phyloP scores from a whole-genome alignment of 2,113 vertebrate species.

The Antechinus stuartii region DNA sequence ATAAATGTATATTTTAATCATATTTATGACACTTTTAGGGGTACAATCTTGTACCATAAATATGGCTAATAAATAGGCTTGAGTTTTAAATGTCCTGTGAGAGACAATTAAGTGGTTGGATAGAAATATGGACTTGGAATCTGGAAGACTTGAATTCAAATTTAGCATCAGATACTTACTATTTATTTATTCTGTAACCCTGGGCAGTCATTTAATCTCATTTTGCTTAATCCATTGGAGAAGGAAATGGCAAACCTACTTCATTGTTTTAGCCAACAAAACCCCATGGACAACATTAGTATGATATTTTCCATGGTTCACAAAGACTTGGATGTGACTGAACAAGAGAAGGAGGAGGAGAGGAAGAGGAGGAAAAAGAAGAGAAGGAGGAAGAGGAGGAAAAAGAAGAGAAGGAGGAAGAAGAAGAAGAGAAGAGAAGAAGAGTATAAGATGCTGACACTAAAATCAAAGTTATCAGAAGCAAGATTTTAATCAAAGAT shows the following conservation, averaged over 20 bases:
- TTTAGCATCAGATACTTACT: neutral
- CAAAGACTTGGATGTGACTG: neutral
- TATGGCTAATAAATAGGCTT: neutral
- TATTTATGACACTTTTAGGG: slow-evolving; percentile 10
- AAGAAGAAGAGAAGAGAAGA: too few relatives aligned
- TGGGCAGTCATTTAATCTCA: neutral
- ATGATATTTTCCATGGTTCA: neutral
- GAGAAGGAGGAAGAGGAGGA: too few relatives aligned
- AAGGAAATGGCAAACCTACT: neutral
- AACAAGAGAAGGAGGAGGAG: neutral
- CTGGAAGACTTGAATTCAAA: neutral
- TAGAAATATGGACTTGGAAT: neutral
- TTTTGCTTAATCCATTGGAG: neutral
- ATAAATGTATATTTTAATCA: neutral
- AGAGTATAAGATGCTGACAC: neutral
- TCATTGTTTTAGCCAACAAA: neutral
- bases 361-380: too few relatives aligned
- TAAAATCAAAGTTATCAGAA: neutral
- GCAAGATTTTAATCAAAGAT: slow-evolving; percentile 23
- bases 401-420: too few relatives aligned
- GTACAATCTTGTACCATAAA: neutral
- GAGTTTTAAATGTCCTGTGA: neutral
- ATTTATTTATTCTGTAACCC: neutral
- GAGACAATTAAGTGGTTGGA: neutral
- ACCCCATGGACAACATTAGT: neutral